Conservation (phyloP, 2,888 invertebrate species). For the Leuctra nigra region DNA sequence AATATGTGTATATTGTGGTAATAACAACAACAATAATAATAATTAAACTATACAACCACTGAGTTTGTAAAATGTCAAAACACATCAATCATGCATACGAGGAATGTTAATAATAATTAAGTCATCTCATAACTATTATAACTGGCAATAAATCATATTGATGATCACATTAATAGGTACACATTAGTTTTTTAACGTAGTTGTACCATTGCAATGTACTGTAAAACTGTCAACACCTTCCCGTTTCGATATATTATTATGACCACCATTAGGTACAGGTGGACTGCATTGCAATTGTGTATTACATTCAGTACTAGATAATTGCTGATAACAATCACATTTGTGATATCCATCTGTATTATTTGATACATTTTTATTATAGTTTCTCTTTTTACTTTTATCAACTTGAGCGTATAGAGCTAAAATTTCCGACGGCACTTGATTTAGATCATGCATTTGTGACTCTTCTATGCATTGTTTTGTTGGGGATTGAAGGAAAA, state of each 20-base stretch:
- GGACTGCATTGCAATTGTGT: conserved; percentile 21
- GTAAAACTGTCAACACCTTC: conserved; percentile 5
- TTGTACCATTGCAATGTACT: not conserved
- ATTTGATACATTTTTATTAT: too few species aligned
- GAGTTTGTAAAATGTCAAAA: too few species aligned
- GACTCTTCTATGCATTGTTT: conserved; percentile 15
- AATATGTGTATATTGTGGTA: too few species aligned
- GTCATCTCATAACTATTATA: too few species aligned
- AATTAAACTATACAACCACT: too few species aligned
- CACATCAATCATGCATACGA: too few species aligned
- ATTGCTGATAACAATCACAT: conserved; percentile 20
- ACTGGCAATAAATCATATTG: too few species aligned
- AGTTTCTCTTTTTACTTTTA: conserved; percentile 32
- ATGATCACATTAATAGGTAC: too few species aligned
- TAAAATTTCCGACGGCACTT: conserved; percentile 30
- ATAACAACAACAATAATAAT: too few species aligned
- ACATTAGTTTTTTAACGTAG: not conserved
- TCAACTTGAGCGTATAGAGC: conserved; percentile 34
- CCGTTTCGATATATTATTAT: too few species aligned
- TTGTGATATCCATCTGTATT: too few species aligned
- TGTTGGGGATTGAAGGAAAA: conserved; percentile 22
- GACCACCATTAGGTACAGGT: conserved; percentile 17
- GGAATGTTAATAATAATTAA: too few species aligned
- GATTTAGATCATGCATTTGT: conserved; percentile 19
- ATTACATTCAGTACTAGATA: conserved; percentile 19